These are phyloP conservation scores for Heteromormyrus szaboi DNA, from an alignment of 2,797 vertebrate genomes.

Conservation along the genomic window DNA sequence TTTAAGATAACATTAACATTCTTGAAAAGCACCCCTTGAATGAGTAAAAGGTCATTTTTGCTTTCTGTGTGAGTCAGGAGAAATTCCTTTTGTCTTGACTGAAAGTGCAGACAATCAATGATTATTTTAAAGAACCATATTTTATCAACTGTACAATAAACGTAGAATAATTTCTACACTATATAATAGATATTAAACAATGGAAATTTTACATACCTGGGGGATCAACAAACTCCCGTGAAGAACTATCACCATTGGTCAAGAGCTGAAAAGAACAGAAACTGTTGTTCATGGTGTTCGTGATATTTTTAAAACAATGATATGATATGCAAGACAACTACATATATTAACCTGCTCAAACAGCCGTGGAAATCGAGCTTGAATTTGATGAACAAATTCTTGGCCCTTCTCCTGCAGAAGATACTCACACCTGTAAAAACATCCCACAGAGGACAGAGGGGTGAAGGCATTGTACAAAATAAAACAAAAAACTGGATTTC, in stretches of 20 bases:
- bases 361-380: slow-evolving; percentile 88
- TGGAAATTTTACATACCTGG: slow-evolving; percentile 66
- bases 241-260: slow-evolving; percentile 75
- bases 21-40: neutral
- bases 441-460: neutral
- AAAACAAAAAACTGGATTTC: neutral
- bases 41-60: neutral
- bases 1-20: neutral
- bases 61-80: neutral
- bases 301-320: slow-evolving; percentile 11
- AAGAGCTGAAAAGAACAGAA: slow-evolving; percentile 67
- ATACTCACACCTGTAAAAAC: slow-evolving; percentile 80
- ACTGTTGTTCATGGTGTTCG: neutral
- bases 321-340: neutral
- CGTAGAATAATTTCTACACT: neutral
- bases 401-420: slow-evolving; percentile 86
- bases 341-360: slow-evolving; percentile 81
- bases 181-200: neutral
- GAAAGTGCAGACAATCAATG: neutral
- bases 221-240: slow-evolving; percentile 82
- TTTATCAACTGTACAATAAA: neutral
- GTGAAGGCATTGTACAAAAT: neutral
- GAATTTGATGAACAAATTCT: slow-evolving; percentile 87
- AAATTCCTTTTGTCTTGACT: neutral
- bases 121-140: neutral